Evolutionary conservation across 1,140 invertebrate genomes (phyloP).

Genomic region (Apis mellifera): DNA sequence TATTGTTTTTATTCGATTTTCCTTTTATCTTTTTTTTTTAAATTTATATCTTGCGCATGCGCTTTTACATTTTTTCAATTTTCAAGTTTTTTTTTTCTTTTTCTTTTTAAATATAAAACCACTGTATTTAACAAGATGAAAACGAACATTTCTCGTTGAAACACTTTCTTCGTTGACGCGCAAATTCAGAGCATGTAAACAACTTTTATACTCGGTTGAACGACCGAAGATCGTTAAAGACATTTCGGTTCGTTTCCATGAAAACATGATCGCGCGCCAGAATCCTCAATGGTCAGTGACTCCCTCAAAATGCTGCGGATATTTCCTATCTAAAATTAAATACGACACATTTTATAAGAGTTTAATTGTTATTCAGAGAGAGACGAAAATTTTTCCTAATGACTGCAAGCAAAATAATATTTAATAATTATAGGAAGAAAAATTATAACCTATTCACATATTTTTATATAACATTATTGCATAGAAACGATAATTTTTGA

Average conservation of each 20-base stretch:
- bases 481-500: neutral
- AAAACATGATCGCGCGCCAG: neutral
- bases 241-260: slow-evolving; percentile 31
- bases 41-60: no score
- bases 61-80: neutral
- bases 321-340: slow-evolving; percentile 41
- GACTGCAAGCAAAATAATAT: no score
- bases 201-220: slow-evolving; percentile 27
- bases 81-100: neutral
- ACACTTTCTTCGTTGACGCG: neutral
- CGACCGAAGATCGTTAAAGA: slow-evolving; percentile 27
- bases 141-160: neutral
- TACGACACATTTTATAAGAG: neutral
- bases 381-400: neutral
- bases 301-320: neutral
- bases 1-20: neutral
- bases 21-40: neutral
- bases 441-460: neutral
- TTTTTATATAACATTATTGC: neutral
- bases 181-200: neutral
- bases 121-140: neutral
- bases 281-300: slow-evolving; percentile 49
- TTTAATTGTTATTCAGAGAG: neutral
- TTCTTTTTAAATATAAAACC: neutral
- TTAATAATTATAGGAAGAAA: neutral